phyloP scores from a whole-genome alignment of 2,797 vertebrate species.

The Poecilia wingei region DNA sequence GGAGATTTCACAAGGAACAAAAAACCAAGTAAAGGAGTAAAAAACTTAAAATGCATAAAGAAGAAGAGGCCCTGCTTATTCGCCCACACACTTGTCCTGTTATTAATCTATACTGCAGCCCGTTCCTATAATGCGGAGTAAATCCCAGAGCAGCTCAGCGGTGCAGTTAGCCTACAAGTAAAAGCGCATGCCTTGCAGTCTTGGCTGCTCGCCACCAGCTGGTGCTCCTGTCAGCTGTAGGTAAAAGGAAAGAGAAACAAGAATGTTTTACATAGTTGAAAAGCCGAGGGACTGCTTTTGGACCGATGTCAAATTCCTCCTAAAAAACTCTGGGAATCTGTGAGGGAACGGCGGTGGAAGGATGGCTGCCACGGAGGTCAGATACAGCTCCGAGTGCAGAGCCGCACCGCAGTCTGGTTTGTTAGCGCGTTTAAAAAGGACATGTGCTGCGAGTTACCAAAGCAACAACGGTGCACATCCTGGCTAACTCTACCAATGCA shows the following conservation, averaged over 20 bases:
- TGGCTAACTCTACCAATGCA: slow-evolving; percentile 32
- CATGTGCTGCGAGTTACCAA: slow-evolving; percentile 18
- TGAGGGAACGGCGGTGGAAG: slow-evolving; percentile 37
- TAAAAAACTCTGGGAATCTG: slow-evolving; percentile 54
- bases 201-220: slow-evolving; percentile 77
- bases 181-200: slow-evolving; percentile 75
- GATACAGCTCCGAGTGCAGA: slow-evolving; percentile 58
- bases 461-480: not conserved
- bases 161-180: slow-evolving; percentile 69
- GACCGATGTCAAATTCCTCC: slow-evolving; percentile 66
- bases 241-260: slow-evolving; percentile 56
- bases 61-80: slow-evolving; percentile 27
- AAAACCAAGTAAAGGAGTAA: slow-evolving; percentile 30
- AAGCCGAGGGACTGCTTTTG: slow-evolving; percentile 72
- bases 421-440: slow-evolving; percentile 38
- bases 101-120: slow-evolving; percentile 71
- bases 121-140: slow-evolving; percentile 69
- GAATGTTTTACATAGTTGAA: slow-evolving; percentile 67
- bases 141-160: slow-evolving; percentile 66
- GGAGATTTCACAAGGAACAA: slow-evolving; percentile 18
- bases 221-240: slow-evolving; percentile 76
- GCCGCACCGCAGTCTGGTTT: slow-evolving; percentile 15
- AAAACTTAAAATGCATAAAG: slow-evolving; percentile 34
- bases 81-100: slow-evolving; percentile 71
- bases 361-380: slow-evolving; percentile 65